Evolutionary conservation across 2,113 vertebrate species (phyloP), one percentile per base, ranked within the genome.

Genomic region (Catharus bicknelli): DNA sequence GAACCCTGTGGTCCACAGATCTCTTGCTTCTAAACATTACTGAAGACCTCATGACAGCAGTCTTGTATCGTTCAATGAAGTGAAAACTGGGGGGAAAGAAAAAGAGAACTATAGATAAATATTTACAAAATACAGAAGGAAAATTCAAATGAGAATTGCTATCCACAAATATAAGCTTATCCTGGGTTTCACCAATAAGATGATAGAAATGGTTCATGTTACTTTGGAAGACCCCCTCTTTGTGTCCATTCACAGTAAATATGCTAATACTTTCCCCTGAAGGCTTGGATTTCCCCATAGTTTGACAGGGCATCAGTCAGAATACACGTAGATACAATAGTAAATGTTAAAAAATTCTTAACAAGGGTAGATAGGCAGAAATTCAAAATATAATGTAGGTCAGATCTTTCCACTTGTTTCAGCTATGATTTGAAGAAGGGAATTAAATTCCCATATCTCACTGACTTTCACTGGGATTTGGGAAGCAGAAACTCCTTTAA

Each of bases 371-470:
- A 29, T 27, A 94, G 48, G 25, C 43, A 93, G 68, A 93, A 94
- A 87, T 63, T 76, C 27, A 85, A 93, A 90, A 75, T 57, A 61
- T 64, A 61, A 81, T 50, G 22, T 90, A 87, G 82, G 70, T 91
- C 72, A 74, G 25, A 81, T 67, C 62, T 88, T 74, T 70, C 40
- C 58, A 75, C 45, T 88, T 74, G 59, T 86, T 90, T 55, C 59
- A 85, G 45, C 59, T 74, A 16, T 42, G 75, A 93, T 76, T 91
- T 79, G 43, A 58, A 85, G 66, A 83, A 63, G n/a, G n/a, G 54
- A 95, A 85, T 69, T 86, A 51, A 86, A 93, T 90, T 93, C 82
- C 87, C 75, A 32, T 48, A 59, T 94, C 82, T 92, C 75, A 63
- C 59, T 83, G 67, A 76, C 66, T 93, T 86, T 66, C 81, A 34